Evolutionary conservation across 2,797 vertebrate genomes (phyloP).

Genomic region (Pseudopleuronectes americanus): DNA sequence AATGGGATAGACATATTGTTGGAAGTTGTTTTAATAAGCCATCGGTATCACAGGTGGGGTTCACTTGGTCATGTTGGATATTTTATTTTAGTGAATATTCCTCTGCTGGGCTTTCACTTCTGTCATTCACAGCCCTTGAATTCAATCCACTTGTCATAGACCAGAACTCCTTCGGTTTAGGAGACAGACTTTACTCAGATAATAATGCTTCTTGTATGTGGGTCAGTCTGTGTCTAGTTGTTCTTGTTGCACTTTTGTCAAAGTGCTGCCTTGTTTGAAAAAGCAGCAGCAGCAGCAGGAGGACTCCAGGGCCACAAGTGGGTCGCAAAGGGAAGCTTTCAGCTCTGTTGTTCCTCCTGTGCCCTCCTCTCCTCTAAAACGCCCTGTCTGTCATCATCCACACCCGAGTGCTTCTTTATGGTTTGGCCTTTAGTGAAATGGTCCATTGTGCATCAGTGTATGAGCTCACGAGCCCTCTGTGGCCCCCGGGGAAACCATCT

Average conservation of each 20-base stretch:
- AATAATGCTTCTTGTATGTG: conserved; percentile 61
- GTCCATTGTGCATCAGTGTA: conserved; percentile 63
- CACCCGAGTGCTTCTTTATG: conserved; percentile 63
- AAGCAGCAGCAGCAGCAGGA: conserved; percentile 46
- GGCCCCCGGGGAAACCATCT: conserved; percentile 34
- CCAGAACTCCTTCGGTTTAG: conserved; percentile 32
- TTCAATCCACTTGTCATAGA: conserved; percentile 39
- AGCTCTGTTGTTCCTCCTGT: conserved; percentile 43
- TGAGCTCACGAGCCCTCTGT: conserved; percentile 55
- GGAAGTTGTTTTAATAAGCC: conserved; percentile 33
- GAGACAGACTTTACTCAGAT: conserved; percentile 40
- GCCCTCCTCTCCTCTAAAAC: conserved; percentile 22
- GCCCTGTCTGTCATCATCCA: conserved; percentile 61
- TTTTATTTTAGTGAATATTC: conserved; percentile 33
- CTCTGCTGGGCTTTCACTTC: conserved; percentile 28
- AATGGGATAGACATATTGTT: conserved; percentile 6
- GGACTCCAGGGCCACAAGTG: conserved; percentile 58
- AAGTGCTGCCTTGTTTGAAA: conserved; percentile 64
- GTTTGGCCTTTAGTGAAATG: conserved; percentile 71
- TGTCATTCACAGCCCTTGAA: conserved; percentile 43
- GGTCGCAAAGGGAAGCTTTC: conserved; percentile 58
- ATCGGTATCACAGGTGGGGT: conserved; percentile 17
- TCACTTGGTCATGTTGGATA: conserved; percentile 14
- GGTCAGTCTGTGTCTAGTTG: conserved; percentile 66
- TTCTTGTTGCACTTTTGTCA: conserved; percentile 59